Evolutionary conservation across 2,888 invertebrate species (phyloP), one percentile per base, ranked within the genome.

Genomic region (Caenorhabditis virilis): DNA sequence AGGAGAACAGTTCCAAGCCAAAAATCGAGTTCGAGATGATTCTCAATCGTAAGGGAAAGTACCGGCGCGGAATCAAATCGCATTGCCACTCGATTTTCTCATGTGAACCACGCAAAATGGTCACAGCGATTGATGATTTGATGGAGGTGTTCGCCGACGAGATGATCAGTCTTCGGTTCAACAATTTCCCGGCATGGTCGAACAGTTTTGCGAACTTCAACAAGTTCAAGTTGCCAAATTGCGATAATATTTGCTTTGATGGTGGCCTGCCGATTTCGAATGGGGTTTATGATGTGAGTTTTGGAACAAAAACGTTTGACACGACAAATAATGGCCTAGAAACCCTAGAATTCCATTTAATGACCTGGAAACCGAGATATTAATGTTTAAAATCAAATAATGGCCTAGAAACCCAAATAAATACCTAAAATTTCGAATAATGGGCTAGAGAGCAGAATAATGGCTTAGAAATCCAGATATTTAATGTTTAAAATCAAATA

Each of bases 11-110:
- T n/a, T 64, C 64, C 7, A 43, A 45, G 23, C 50, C 54, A 15
- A 33, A 47, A 20, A 51, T 64, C 7, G 54, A 58, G 35, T 58
- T 64, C 26, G 64, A 64, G 38, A 64, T 64, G 64, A 58, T 64
- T 43, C 51, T 64, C 30, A 64, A 64, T 33, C 53, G 58, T 15
- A 64, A 64, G 30, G 46, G 45, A 35, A 47, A 33, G 22, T 64
- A 25, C 26, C 50, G 54, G 2, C 52, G 49, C 18, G 58, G 58
- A 50, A 46, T n/a, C 42, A 64, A 54, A 42, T 42, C 53, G 27
- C 64, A 64, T 38, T 58, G 50, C 33, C 58, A 64, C 42, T 64
- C 64, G 13, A 18, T 45, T 13, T 64, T 64, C 43, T 47, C 45
- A 22, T 58, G 58, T 30, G 4, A 47, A 11, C 22, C 35, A 2